Evolutionary conservation across 2,113 vertebrate species (phyloP).

Genomic region (Ivindomyrus marchei): DNA sequence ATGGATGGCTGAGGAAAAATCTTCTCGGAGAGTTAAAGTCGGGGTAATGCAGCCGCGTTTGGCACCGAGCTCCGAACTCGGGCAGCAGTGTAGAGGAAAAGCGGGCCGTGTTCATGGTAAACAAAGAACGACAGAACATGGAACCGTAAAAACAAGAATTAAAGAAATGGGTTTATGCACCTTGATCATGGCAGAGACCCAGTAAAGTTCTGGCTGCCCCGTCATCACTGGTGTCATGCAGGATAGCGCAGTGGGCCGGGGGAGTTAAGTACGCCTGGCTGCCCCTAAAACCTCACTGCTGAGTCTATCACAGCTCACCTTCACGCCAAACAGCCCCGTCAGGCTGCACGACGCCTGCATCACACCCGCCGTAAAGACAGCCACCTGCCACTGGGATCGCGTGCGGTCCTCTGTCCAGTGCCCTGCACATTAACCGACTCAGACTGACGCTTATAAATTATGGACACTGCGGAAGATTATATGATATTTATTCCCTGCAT

Average conservation of each 20-base stretch:
- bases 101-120: not conserved
- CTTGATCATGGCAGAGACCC: not conserved
- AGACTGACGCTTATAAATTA: not conserved
- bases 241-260: not conserved
- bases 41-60: not conserved
- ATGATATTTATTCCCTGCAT: not conserved
- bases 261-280: not conserved
- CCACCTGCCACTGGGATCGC: not conserved
- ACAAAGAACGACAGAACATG: not conserved
- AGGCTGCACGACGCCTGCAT: not conserved
- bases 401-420: not conserved
- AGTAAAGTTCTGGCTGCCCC: not conserved
- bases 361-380: not conserved
- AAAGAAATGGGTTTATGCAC: not conserved
- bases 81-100: not conserved
- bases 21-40: not conserved
- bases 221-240: not conserved
- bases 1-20: slow-evolving; percentile 6
- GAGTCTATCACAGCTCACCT: not conserved
- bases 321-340: not conserved
- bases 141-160: not conserved
- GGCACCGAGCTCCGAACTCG: not conserved
- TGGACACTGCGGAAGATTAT: not conserved
- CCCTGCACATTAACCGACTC: not conserved
- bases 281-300: not conserved